Percentiles rank a stretch among this genome's conserved stretches.
These are phyloP conservation scores for Acomys russatus DNA, from an alignment of 2,797 vertebrate species.

Conservation along the genomic window DNA sequence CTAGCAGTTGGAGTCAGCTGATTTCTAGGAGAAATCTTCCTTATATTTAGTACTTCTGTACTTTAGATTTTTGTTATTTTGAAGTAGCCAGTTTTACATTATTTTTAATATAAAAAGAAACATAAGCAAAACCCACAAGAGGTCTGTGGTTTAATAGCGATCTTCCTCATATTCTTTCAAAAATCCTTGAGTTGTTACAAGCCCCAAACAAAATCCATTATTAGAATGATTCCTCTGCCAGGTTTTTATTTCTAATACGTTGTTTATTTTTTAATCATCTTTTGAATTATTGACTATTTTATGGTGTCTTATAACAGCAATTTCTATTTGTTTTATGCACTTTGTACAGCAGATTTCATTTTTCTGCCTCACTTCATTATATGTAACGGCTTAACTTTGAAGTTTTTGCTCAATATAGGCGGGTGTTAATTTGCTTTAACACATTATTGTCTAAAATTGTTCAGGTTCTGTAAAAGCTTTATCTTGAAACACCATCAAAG, in stretches of 20 bases:
- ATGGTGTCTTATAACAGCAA: constrained; percentile 70
- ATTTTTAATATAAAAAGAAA: constrained; percentile 69
- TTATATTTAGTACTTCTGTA: constrained; percentile 25
- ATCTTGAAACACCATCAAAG: constrained; percentile 68
- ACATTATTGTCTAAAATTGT: constrained; percentile 67
- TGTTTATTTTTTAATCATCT: constrained; percentile 82
- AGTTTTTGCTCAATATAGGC: constrained; percentile 68
- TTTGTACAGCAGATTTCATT: constrained; percentile 64
- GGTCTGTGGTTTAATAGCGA: constrained; percentile 32
- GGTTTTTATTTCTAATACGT: constrained; percentile 76
- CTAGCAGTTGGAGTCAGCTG: constrained; percentile 2
- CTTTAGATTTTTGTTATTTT: constrained; percentile 65
- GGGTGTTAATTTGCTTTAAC: constrained; percentile 75
- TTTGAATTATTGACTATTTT: constrained; percentile 82
- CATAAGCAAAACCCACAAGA: constrained; percentile 63
- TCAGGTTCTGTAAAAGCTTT: constrained; percentile 74
- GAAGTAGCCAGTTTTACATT: constrained; percentile 41
- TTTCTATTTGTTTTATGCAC: constrained; percentile 76
- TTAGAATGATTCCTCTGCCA: constrained; percentile 68
- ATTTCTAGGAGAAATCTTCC: constrained; percentile 14
- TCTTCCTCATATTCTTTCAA: constrained; percentile 36
- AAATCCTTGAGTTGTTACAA: constrained; percentile 57
- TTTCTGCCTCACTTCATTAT: constrained; percentile 74
- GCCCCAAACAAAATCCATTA: constrained; percentile 64
- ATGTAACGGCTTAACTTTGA: constrained; percentile 73